These are phyloP conservation scores for Pedionomus torquatus DNA, from an alignment of 2,113 vertebrate genomes.

Conservation along the genomic window DNA sequence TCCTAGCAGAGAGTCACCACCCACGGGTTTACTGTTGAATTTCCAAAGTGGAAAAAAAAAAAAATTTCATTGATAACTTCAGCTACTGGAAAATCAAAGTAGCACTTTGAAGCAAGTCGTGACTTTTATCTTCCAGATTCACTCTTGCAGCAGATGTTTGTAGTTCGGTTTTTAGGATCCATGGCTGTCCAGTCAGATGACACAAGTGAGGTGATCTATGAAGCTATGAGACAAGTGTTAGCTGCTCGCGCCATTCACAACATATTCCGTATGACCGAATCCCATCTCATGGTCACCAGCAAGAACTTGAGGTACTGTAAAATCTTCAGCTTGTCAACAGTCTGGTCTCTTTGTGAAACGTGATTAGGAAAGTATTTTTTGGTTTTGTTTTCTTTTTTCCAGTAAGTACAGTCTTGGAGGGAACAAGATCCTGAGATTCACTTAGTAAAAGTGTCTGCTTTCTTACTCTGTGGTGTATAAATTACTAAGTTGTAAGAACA, in stretches of 20 bases:
- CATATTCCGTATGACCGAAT: slow-evolving; percentile 94
- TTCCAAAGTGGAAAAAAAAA: not conserved
- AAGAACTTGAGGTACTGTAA: slow-evolving; percentile 82
- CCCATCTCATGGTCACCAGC: slow-evolving; percentile 95
- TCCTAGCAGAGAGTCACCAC: not conserved
- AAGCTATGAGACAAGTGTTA: slow-evolving; percentile 96
- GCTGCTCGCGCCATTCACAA: slow-evolving; percentile 97
- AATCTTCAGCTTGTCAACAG: not conserved
- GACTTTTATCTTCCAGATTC: slow-evolving; percentile 80
- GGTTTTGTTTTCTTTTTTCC: not conserved
- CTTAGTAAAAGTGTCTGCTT: not conserved
- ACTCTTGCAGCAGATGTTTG: slow-evolving; percentile 93
- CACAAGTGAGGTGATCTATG: slow-evolving; percentile 90
- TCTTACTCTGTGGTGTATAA: not conserved
- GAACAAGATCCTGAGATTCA: not conserved
- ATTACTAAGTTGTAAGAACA: not conserved
- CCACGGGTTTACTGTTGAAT: not conserved
- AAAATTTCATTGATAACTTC: not conserved
- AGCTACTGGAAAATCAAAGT: not conserved
- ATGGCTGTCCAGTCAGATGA: slow-evolving; percentile 89
- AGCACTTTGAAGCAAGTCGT: not conserved
- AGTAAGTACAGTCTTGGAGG: not conserved
- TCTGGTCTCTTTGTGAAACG: not conserved
- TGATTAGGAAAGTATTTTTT: not conserved
- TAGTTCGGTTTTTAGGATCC: slow-evolving; percentile 93